phyloP scores from a whole-genome alignment of 2,797 vertebrate species.

The Somateria mollissima region DNA sequence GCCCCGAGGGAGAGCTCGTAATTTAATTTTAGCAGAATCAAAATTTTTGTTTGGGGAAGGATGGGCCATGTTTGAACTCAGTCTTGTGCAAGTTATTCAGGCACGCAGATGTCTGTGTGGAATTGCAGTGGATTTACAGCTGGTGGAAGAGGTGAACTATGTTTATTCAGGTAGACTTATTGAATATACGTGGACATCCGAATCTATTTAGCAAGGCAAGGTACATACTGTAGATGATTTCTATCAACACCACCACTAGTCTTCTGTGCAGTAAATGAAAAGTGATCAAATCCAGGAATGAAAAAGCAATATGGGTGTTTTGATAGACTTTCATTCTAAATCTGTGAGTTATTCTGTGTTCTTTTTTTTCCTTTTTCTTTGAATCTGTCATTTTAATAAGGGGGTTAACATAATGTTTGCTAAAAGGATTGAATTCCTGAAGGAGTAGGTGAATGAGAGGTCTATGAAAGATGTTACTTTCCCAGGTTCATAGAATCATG shows the following conservation, averaged over 20 bases:
- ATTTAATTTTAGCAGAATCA: conserved; percentile 19
- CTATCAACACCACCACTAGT: not conserved
- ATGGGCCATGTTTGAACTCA: not conserved
- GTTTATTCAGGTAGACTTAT: not conserved
- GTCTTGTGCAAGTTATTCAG: not conserved
- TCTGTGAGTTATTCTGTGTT: not conserved
- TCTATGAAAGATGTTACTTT: not conserved
- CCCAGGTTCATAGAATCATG: not conserved
- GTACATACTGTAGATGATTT: not conserved
- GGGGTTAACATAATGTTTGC: not conserved
- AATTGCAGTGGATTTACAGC: not conserved
- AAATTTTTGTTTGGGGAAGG: not conserved
- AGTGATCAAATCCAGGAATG: not conserved
- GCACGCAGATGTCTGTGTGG: not conserved
- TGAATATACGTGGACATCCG: not conserved
- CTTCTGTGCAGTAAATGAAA: not conserved
- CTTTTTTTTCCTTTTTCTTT: not conserved
- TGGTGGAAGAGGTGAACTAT: not conserved
- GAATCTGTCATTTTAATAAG: conserved; percentile 4
- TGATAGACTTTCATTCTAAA: not conserved
- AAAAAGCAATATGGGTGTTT: not conserved
- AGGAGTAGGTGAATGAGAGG: not conserved
- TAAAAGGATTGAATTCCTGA: not conserved
- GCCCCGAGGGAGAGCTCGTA: not conserved
- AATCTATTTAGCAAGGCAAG: not conserved